These are phyloP conservation scores for Lampris incognitus DNA, from an alignment of 2,113 vertebrate species.

Conservation along the genomic window DNA sequence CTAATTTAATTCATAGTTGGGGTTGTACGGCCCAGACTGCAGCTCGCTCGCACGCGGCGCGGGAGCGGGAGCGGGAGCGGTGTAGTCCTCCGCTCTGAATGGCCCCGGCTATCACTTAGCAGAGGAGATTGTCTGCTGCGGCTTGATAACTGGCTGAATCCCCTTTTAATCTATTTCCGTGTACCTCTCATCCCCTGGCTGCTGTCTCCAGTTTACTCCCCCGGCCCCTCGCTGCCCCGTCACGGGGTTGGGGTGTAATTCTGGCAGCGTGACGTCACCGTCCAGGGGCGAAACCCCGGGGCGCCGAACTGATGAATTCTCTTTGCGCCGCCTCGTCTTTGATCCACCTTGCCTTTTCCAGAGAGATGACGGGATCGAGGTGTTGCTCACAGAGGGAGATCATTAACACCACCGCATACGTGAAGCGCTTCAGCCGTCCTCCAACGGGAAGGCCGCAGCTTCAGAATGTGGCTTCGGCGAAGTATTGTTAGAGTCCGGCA, in stretches of 20 bases:
- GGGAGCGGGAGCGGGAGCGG: constrained; percentile 25
- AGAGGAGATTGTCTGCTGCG: constrained; percentile 74
- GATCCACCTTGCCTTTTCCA: not conserved
- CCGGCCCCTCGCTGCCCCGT: constrained; percentile 37
- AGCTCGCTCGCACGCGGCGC: constrained; percentile 20
- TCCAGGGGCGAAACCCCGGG: constrained; percentile 3
- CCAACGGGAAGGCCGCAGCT: not conserved
- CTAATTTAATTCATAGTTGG: constrained; percentile 68
- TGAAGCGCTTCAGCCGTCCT: not conserved
- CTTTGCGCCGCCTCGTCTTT: constrained; percentile 14
- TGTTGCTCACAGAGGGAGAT: constrained; percentile 1
- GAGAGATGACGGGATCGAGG: constrained; percentile 8
- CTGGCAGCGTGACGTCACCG: constrained; percentile 8
- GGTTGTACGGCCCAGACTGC: constrained; percentile 44
- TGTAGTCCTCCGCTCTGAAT: constrained; percentile 54
- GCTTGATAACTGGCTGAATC: constrained; percentile 79
- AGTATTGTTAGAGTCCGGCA: too few relatives aligned
- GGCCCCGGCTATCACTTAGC: constrained; percentile 65
- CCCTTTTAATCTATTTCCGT: constrained; percentile 77
- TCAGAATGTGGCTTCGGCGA: not conserved
- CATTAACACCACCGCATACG: not conserved
- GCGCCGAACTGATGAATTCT: constrained; percentile 5
- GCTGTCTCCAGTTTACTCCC: constrained; percentile 43
- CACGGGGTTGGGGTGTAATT: constrained; percentile 22
- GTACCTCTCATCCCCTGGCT: constrained; percentile 66